Evolutionary conservation across 2,113 vertebrate species (phyloP), one percentile per base, ranked within the genome.

Genomic region (Dermatemys mawii): DNA sequence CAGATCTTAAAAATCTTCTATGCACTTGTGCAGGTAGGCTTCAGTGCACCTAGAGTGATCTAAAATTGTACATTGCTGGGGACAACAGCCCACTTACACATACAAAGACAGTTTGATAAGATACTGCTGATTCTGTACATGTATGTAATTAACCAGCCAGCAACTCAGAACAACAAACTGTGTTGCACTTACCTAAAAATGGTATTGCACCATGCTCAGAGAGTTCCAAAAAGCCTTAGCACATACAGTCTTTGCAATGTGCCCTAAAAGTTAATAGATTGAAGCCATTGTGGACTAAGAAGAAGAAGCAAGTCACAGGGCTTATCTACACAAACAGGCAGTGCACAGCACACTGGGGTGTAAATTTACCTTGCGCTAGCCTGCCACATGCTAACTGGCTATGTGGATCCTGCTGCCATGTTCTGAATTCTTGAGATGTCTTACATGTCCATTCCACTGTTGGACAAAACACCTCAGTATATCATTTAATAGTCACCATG

Each of bases 1-100:
- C 99, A 99, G 96, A 99, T 99, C 95, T 98, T 99, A 87, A 99
- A 99, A 97, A 99, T 99, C 97, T 99, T 99, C 97, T 99, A 99
- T 78, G 99, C 99, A 48, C 99, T 99, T 16, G 98, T 99, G 84
- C 99, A 99, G 99, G 99, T 99, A 95, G 60, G 98, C 86, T 89
- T 95, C 92, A 89, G 3, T 67, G 41, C 90, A 87, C 16, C 86
- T 12, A 84, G n/a, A 89, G 67, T 35, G 41, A 14, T 80, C 1
- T 46, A n/a, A 44, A 48, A 49, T 88, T 89, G 13, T 41, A 29
- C 22, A 60, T 92, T 90, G n/a, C n/a, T 84, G 44, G 49, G 48
- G 27, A 26, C 29, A 83, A 0, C 0, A 1, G 27, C 73, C 32
- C 21, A 7, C 17, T 91, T 92, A 44, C 51, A n/a, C 81, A 48